Base-by-base conservation (phyloP, 2,888 invertebrate genomes). In the Priocnemis perturbator region DNA sequence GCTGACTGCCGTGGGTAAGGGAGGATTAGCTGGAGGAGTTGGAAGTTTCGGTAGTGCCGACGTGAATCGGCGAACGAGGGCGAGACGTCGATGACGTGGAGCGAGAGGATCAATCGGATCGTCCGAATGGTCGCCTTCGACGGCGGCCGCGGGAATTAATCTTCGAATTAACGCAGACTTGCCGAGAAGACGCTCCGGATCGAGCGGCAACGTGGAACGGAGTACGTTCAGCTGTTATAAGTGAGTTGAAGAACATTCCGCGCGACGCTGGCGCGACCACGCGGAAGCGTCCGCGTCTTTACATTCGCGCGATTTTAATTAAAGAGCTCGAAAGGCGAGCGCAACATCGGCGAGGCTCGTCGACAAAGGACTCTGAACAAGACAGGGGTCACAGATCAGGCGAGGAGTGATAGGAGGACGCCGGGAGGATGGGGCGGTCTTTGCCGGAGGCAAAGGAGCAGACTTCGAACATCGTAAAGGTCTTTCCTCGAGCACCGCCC, bases 231-330 rank as follows among this genome's bases (percentile, higher is more conserved):
- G 20, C 50, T 5, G 11, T 50, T 37, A 37, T 37, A 37, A 37
- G 37, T 37, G 37, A 37, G 17, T 50, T 50, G 50, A 17, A 7
- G 50, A 50, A 45, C 59, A 47, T 60, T 61, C 67, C 70, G 61
- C 69, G 59, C 59, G 71, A 66, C 14, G 37, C 14, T 1, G 37
- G 7, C 4, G 37, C 37, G 37, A 37, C 37, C 37, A 11, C 37
- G 37, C 37, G 37, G 7, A 69, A 60, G 57, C 69, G 62, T 70
- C 76, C 74, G 77, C 71, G 73, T n/a, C 73, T 74, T 74, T 66
- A 67, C 78, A 67, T 71, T 74, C 71, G 67, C 68, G 69, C 71
- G 73, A 79, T 81, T 83, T 84, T 84, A 84, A 84, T 84, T 83
- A 84, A 82, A 81, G 75, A 77, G 74, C 70, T 64, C 71, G 76